Evolutionary conservation across 2,113 vertebrate species (phyloP).

Genomic region (Willisornis vidua): DNA sequence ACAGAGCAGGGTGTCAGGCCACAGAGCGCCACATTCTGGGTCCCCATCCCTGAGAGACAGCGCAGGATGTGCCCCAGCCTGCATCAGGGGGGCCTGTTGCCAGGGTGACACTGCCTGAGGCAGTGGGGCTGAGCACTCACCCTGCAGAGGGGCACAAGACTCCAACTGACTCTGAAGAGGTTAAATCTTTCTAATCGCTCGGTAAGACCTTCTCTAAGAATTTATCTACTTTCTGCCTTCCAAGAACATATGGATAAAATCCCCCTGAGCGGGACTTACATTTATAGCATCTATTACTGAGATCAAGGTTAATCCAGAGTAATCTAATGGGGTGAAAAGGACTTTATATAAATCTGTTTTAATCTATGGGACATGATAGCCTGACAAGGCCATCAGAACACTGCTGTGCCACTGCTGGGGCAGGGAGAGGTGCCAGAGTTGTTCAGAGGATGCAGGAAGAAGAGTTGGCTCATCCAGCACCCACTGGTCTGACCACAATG

Average conservation of each 20-base stretch:
- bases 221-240: slow-evolving; percentile 68
- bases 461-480: not conserved
- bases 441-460: not conserved
- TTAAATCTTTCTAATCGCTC: slow-evolving; percentile 63
- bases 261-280: slow-evolving; percentile 64
- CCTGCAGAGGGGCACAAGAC: fast-evolving
- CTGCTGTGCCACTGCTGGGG: fast-evolving
- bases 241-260: slow-evolving; percentile 71
- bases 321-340: slow-evolving; percentile 71
- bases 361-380: slow-evolving; percentile 54
- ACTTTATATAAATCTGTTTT: slow-evolving; percentile 65
- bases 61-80: fast-evolving
- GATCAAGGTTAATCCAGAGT: slow-evolving; percentile 72
- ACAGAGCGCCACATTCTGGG: fast-evolving
- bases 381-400: slow-evolving; percentile 38
- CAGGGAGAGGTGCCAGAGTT: not conserved
- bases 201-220: slow-evolving; percentile 61
- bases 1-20: not conserved
- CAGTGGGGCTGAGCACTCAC: not conserved
- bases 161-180: slow-evolving; percentile 1
- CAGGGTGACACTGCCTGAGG: not conserved
- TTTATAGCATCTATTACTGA: slow-evolving; percentile 70
- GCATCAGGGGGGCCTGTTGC: fast-evolving
- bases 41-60: not conserved
- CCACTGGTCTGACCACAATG: fast-evolving